Percentiles rank a stretch among this genome's conserved stretches.
Conservation (phyloP, 2,888 invertebrate genomes). For the Strigamia crassipes region DNA sequence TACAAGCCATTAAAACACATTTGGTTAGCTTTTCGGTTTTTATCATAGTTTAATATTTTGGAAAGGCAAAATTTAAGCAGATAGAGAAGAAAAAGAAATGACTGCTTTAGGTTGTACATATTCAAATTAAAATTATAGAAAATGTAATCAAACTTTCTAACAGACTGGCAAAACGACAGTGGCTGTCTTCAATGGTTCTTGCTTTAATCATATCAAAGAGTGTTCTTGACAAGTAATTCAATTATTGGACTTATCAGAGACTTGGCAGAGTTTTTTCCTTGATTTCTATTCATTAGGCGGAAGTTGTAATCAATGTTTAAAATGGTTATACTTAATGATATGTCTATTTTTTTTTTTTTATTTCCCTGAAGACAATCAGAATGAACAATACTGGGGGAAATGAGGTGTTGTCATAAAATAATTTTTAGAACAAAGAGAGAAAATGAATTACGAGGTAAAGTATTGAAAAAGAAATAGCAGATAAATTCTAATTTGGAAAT, state of each 20-base stretch:
- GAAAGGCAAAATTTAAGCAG: not conserved
- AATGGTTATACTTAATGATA: not conserved
- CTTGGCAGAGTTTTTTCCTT: slow-evolving; percentile 14
- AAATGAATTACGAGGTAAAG: not conserved
- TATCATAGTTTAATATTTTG: too few relatives aligned
- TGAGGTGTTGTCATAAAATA: not conserved
- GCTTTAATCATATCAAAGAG: slow-evolving; percentile 23
- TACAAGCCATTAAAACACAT: not conserved
- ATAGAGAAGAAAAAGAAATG: not conserved
- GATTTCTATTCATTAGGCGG: not conserved
- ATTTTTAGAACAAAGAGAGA: not conserved
- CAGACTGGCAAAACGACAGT: not conserved
- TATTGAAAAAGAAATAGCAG: slow-evolving; percentile 21
- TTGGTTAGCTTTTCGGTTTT: too few relatives aligned
- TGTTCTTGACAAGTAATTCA: slow-evolving; percentile 35
- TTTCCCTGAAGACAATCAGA: not conserved
- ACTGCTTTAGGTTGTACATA: not conserved
- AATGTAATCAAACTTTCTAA: not conserved
- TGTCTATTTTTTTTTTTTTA: not conserved
- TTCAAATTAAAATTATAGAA: not conserved
- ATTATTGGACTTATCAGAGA: slow-evolving; percentile 30
- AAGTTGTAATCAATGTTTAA: slow-evolving; percentile 6
- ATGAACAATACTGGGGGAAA: not conserved
- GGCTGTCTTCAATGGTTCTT: slow-evolving; percentile 12
- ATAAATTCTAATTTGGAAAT: not conserved